Conservation (phyloP, 2,113 vertebrate genomes). For the Ciconia maguari region DNA sequence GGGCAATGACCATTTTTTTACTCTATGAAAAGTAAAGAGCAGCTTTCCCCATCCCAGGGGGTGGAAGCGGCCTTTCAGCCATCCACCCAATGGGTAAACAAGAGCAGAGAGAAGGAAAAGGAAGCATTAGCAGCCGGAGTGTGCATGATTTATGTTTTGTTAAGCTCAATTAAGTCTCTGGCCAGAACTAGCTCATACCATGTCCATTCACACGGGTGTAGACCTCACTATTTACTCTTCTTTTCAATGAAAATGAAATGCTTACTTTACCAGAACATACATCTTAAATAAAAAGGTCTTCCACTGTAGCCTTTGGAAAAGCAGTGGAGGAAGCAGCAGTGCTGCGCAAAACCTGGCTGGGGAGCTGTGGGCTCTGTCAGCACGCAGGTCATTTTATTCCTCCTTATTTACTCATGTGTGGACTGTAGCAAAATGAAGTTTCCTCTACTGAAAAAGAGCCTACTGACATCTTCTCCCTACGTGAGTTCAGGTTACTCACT, state of each 20-base stretch:
- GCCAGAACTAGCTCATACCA: background rate
- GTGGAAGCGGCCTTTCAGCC: constrained; percentile 22
- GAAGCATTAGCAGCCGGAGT: background rate
- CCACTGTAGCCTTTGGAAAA: background rate
- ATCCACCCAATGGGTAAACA: background rate
- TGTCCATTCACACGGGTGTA: background rate
- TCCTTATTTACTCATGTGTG: background rate
- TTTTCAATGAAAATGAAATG: constrained; percentile 18
- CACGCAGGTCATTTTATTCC: background rate
- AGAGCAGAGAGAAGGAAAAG: background rate
- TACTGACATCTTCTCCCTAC: background rate
- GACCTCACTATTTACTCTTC: constrained; percentile 9
- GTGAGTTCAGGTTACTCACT: background rate
- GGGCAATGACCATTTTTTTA: background rate
- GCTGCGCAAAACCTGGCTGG: background rate
- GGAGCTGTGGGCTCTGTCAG: background rate
- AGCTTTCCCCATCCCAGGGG: background rate
- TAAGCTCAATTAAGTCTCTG: constrained; percentile 11
- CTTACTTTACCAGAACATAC: background rate
- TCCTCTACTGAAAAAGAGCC: background rate
- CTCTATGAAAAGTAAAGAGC: background rate
- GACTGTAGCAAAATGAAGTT: background rate
- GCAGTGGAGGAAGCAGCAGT: background rate
- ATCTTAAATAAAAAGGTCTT: constrained; percentile 12
- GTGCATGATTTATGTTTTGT: constrained; percentile 36